Conservation (phyloP, 1,140 invertebrate species). For the Aphidius ervi region DNA sequence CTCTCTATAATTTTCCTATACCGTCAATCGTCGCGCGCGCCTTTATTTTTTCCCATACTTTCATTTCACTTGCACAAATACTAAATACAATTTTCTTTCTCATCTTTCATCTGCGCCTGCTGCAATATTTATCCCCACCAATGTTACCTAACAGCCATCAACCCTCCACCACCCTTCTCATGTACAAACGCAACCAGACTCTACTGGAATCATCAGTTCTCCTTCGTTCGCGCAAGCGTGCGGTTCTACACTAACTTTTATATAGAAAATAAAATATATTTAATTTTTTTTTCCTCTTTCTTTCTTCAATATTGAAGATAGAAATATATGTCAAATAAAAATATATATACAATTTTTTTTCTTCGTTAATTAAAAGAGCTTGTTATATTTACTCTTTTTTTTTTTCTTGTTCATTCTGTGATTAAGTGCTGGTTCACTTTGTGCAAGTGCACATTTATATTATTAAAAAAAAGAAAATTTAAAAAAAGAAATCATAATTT, state of each 20-base stretch:
- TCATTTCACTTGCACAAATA: no score
- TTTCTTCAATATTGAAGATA: no score
- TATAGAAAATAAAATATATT: conserved; percentile 7
- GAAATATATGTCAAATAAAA: no score
- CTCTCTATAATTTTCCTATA: no score
- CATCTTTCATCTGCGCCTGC: no score
- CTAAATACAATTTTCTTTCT: no score
- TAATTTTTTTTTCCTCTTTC: neutral
- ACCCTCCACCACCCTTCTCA: conserved; percentile 9
- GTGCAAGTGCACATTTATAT: no score
- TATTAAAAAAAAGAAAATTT: no score
- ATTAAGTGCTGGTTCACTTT: conserved; percentile 11
- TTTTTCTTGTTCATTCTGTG: neutral
- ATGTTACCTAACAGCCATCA: neutral
- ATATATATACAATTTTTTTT: conserved; percentile 1
- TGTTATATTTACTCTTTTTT: neutral
- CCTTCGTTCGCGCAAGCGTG: conserved; percentile 46
- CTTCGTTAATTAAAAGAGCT: neutral
- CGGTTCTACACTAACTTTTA: conserved; percentile 24
- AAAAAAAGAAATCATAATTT: no score
- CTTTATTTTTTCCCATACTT: no score
- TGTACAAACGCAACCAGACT: conserved; percentile 7
- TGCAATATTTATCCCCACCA: no score
- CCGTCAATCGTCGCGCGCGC: no score
- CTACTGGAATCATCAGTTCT: conserved; percentile 41